Percentiles rank a stretch among this genome's conserved stretches.
phyloP scores from a whole-genome alignment of 53 echinoderm and acorn worm genomes.

The Crossaster papposus region DNA sequence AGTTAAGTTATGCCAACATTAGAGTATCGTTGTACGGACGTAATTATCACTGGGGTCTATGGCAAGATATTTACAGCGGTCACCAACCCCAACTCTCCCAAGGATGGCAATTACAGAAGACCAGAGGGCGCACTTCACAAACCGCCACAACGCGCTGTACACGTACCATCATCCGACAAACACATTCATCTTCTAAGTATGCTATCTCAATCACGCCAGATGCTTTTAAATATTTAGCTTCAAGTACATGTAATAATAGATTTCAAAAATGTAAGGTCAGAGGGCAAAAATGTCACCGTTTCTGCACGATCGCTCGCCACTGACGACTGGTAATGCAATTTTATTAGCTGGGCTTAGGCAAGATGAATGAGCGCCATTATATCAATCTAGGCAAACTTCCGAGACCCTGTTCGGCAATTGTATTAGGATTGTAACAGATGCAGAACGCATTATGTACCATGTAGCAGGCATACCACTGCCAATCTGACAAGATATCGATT shows the following conservation, averaged over 20 bases:
- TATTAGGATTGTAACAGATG: neutral
- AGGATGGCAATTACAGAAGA: too few species aligned
- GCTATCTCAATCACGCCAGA: neutral
- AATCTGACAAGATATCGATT: slow-evolving; percentile 3
- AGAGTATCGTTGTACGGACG: too few species aligned
- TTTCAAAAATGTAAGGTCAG: neutral
- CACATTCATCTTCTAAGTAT: too few species aligned
- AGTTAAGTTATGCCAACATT: too few species aligned
- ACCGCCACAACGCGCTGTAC: neutral
- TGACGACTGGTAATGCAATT: neutral
- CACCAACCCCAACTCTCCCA: too few species aligned
- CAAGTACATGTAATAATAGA: neutral
- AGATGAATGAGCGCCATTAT: neutral
- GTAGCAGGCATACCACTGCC: neutral
- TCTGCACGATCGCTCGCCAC: neutral
- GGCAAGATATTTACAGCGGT: too few species aligned
- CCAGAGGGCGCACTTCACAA: neutral
- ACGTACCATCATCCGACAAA: neutral
- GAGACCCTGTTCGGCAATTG: neutral
- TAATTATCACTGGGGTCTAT: too few species aligned
- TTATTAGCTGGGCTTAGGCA: neutral
- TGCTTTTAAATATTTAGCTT: neutral
- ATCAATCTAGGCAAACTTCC: neutral
- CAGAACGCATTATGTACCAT: neutral
- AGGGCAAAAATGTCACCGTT: neutral